Base-by-base conservation (phyloP, 2,888 invertebrate genomes). In the Aporophyla lueneburgensis region DNA sequence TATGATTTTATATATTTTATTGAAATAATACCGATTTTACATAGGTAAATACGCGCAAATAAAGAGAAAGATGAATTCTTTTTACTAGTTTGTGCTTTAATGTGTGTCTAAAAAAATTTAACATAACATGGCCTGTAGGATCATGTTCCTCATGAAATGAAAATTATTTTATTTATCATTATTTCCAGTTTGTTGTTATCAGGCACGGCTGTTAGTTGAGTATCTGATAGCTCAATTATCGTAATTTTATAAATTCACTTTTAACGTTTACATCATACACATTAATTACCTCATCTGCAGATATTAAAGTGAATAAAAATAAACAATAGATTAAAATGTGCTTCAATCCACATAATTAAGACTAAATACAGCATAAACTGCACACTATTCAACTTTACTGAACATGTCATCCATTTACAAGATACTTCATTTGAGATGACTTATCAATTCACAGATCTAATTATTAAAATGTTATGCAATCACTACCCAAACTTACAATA, bases 1-100 rank as follows among this genome's bases (percentile, higher is more conserved):
- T 69, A 61, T 58, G n/a, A 74, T 79, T 81, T 75, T 72, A 49
- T 21, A 1, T n/a, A 74, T 62, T 56, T 62, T 71, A 49, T 16
- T 71, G 53, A 71, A 33, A 33, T 27, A n/a, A 0, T 69, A 71
- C 27, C 24, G 14, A 77, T 59, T 27, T 1, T 46, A 33, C 16
- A 2, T 24, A 21, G 1, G 27, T 81, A 54, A 43, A 76, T 82
- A 76, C 43, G 83, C 54, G 24, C 33, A 46, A 43, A n/a, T 62
- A 46, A 0, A 43, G 10, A 56, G 62, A 63, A 53, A n/a, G 14
- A 24, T 63, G 12, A 63, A 51, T 1, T 74, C 33, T 19, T 43
- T 56, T 7, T 9, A 14, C 27, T 27, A 6, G 5, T 61, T 24
- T 80, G 24, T 33, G 61, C 49, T 9, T n/a, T 7, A 19, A 80